These are phyloP conservation scores for Trogon melanurus DNA, from an alignment of 2,113 vertebrate species.

Conservation along the genomic window DNA sequence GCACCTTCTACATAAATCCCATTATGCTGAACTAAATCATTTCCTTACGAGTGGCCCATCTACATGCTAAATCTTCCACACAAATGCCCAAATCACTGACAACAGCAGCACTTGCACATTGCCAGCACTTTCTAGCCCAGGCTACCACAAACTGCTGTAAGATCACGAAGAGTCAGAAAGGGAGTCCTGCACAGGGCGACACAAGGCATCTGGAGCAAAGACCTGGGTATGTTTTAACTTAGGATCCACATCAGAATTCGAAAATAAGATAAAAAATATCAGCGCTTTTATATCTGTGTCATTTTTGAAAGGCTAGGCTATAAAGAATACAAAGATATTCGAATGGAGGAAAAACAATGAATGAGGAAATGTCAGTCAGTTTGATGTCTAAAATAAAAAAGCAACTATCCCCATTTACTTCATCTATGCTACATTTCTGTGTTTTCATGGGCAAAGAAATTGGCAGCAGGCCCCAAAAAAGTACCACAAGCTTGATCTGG, in stretches of 20 bases:
- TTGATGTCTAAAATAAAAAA: not conserved
- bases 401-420: not conserved
- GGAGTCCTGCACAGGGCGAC: not conserved
- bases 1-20: not conserved
- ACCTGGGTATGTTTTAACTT: not conserved
- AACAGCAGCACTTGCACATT: not conserved
- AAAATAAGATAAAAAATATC: not conserved
- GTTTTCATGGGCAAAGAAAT: not conserved
- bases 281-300: not conserved
- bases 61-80: fast-evolving
- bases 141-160: not conserved
- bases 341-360: not conserved
- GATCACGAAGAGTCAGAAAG: not conserved
- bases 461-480: not conserved
- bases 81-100: not conserved
- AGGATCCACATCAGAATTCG: not conserved
- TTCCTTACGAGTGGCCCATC: not conserved
- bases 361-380: not conserved
- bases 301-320: conserved; percentile 8
- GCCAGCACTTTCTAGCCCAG: not conserved
- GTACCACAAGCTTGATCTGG: not conserved
- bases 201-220: not conserved
- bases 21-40: not conserved
- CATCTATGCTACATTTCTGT: not conserved
- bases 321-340: not conserved